Base-by-base conservation (phyloP, 2,113 vertebrate species). In the Diphyllodes magnificus region DNA sequence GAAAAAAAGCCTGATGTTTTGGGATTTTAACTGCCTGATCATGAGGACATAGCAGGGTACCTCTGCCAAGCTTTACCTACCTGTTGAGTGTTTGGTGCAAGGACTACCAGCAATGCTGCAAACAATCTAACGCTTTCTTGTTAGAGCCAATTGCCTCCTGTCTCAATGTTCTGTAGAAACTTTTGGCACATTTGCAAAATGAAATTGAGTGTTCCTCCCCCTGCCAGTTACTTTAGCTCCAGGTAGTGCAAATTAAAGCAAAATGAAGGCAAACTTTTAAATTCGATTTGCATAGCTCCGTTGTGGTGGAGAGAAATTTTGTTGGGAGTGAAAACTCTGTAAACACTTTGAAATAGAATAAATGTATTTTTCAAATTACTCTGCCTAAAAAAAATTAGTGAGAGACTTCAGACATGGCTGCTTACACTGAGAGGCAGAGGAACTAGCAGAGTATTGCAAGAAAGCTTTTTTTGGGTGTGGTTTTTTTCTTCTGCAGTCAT, bases 181-280 rank as follows among this genome's bases (percentile, higher is more conserved):
- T 81, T 89, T 45, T 87, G 78, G 61, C 70, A 28, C 61, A 57
- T 79, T 85, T 88, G 57, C 60, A 40, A 81, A 93, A 86, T 90
- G 68, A 88, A 92, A 61, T 84, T 81, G 64, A 3, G 0, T 39
- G 35, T 70, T 70, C 64, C 63, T 70, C 33, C 18, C 13, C 12
- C 8, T 30, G 50, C 33, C 65, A 64, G 45, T 88, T 88, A 30
- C 68, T 82, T 95, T 68, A 94, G 71, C 64, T 93, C 70, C 60
- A 66, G 75, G 82, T 93, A 83, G 80, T 56, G 53, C 47, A 89
- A 95, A 94, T 82, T 79, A 72, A 77, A 92, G 82, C 56, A 90
- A 93, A 93, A 88, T 42, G 44, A 84, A 94, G 83, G 37, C 45
- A 92, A 95, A 82, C 42, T 53, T 92, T 76, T 88, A 53, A 89